A percentile compares a stretch with the other conserved stretches of the same genome.
Conservation (phyloP, 2,113 vertebrate genomes). For the Morone chrysops region DNA sequence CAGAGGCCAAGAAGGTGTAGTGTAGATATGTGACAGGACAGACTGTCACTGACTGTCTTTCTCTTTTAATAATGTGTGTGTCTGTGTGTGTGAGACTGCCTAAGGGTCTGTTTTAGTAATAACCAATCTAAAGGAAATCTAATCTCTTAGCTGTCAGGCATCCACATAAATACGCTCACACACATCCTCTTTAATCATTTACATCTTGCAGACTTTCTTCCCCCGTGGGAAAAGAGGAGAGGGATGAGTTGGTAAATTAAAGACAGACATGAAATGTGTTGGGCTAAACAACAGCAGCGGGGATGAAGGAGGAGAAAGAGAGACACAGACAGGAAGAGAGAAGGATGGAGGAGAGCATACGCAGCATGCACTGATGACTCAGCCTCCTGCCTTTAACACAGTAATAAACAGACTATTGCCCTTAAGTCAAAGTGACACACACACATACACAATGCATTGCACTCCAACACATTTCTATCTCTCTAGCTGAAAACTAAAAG, state of each 20-base stretch:
- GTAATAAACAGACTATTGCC: conserved; percentile 33
- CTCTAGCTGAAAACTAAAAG: conserved; percentile 4
- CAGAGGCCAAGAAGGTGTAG: conserved; percentile 8
- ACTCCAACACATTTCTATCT: conserved; percentile 5
- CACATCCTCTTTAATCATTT: conserved; percentile 50
- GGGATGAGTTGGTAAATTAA: conserved; percentile 41
- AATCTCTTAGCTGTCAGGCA: conserved; percentile 53
- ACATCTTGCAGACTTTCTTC: conserved; percentile 25
- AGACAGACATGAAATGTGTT: conserved; percentile 43
- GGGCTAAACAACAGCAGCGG: conserved; percentile 34
- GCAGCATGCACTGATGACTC: conserved; percentile 51
- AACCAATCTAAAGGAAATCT: conserved; percentile 57
- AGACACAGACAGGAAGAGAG: not conserved
- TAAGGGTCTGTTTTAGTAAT: conserved; percentile 46
- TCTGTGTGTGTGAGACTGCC: not conserved
- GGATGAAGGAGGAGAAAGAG: not conserved
- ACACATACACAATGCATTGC: not conserved
- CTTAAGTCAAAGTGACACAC: conserved; percentile 35
- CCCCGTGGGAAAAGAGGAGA: conserved; percentile 4
- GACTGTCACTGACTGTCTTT: conserved; percentile 25
- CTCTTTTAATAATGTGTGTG: conserved; percentile 23
- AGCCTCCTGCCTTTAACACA: conserved; percentile 52
- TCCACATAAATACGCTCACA: conserved; percentile 22
- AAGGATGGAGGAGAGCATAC: conserved; percentile 24
- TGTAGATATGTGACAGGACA: conserved; percentile 26